Base-by-base conservation (phyloP, 2,113 vertebrate genomes). In the Macquaria australasica region DNA sequence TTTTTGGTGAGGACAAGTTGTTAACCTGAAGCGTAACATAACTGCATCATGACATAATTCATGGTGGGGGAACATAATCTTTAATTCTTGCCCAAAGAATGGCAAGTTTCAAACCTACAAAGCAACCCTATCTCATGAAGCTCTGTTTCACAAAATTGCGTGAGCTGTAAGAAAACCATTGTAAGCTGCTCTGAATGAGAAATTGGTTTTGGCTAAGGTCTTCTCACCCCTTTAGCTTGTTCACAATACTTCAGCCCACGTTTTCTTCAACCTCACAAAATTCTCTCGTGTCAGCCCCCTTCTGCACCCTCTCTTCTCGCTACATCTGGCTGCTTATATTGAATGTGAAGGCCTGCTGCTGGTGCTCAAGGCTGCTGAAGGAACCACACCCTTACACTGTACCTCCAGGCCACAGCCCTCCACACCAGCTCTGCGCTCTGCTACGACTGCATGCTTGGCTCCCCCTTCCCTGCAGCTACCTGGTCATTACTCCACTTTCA, bases 201-300 rank as follows among this genome's bases (percentile, higher is more conserved):
- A 86, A 92, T 79, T 81, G 58, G 77, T 84, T 85, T 87, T 88
- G 80, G 82, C 74, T 66, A 59, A 73, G 74, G 80, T 91, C 81
- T 70, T 66, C 64, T 91, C 76, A 80, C 62, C 82, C 81, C 80
- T 82, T 88, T 74, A 78, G 84, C 82, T 87, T 63, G 39, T 81
- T 88, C 69, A 73, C 75, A 81, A 79, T 56, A 21, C 73, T 59
- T 86, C 78, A 81, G 73, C 79, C 25, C 25, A 71, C 34, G 43
- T 89, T 91, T 88, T 77, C 77, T 81, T 89, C 59, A 67, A 69
- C 75, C 64, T 73, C 23, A 67, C 74, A 63, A 56, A 77, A 88
- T 73, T 55, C 53, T 81, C 59, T 68, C n/a, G 25, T 77, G 62
- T 85, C 83, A 78, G 59, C 53, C 8, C 43, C 31, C 28, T 59